Percentiles rank a stretch among this genome's conserved stretches.
Conservation (phyloP, 2,797 vertebrate genomes). For the Thaleichthys pacificus region DNA sequence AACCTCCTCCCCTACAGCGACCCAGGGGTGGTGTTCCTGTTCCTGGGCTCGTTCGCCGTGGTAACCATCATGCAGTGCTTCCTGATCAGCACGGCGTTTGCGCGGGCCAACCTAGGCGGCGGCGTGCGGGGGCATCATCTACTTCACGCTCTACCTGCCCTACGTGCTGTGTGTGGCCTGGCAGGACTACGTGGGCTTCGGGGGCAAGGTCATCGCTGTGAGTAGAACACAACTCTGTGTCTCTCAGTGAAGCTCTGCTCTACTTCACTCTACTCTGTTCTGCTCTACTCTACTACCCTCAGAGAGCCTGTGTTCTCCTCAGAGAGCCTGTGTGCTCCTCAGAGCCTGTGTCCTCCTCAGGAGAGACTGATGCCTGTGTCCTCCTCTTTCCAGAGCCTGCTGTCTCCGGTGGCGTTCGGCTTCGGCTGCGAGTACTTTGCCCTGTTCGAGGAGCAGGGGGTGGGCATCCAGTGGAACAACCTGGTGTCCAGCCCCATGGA, state of each 20-base stretch:
- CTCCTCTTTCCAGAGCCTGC: conserved; percentile 79
- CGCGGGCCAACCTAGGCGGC: conserved; percentile 94
- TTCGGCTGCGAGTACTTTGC: conserved; percentile 97
- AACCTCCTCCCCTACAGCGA: conserved; percentile 96
- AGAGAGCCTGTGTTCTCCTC: no score
- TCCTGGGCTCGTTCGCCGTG: conserved; percentile 86
- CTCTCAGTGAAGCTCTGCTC: background rate
- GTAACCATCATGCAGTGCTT: conserved; percentile 98
- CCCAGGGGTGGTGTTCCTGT: conserved; percentile 89
- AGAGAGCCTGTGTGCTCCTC: no score
- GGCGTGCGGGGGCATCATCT: conserved; percentile 95
- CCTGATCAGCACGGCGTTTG: conserved; percentile 95
- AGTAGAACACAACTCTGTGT: conserved; percentile 51
- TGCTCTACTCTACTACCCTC: no score
- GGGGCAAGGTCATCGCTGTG: conserved; percentile 88
- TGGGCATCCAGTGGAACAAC: conserved; percentile 96
- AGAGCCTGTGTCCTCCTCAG: no score
- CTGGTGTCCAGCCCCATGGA: conserved; percentile 88
- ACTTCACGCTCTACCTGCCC: conserved; percentile 94
- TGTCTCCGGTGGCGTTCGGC: conserved; percentile 97
- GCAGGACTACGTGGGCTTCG: conserved; percentile 91
- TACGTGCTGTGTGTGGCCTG: conserved; percentile 94
- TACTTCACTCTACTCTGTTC: no score
- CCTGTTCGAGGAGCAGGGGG: conserved; percentile 94
- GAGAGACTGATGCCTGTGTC: no score